phyloP scores from a whole-genome alignment of 2,113 vertebrate species.

The Protobothrops flavoviridis region DNA sequence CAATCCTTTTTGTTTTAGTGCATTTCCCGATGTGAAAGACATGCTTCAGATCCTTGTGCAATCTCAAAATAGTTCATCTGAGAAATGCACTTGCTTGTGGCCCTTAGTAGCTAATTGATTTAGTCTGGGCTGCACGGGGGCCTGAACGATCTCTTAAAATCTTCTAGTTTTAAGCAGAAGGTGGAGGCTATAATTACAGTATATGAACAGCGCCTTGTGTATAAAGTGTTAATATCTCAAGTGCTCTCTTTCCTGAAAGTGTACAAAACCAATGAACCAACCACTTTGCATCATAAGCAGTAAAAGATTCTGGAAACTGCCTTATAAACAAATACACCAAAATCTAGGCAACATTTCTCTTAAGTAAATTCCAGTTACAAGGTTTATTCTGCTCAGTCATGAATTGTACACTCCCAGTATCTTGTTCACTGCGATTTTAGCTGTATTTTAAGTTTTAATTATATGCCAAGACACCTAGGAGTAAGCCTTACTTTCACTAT shows the following conservation, averaged over 20 bases:
- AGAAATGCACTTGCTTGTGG: not conserved
- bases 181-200: not conserved
- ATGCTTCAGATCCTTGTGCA: not conserved
- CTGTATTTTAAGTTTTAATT: not conserved
- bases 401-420: not conserved
- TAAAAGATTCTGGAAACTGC: not conserved
- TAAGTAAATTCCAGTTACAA: slow-evolving; percentile 11
- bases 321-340: not conserved
- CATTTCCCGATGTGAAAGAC: not conserved
- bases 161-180: not conserved
- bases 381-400: not conserved
- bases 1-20: not conserved
- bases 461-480: not conserved
- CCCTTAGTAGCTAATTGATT: not conserved
- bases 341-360: not conserved
- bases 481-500: not conserved
- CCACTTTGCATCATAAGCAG: not conserved
- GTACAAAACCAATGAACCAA: not conserved
- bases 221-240: not conserved
- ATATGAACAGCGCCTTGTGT: not conserved
- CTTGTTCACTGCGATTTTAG: slow-evolving; percentile 25
- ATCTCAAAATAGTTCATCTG: not conserved
- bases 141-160: not conserved
- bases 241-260: not conserved
- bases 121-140: not conserved